These are phyloP conservation scores for Esperia sulphurella DNA, from an alignment of 2,888 invertebrate genomes.

Conservation along the genomic window DNA sequence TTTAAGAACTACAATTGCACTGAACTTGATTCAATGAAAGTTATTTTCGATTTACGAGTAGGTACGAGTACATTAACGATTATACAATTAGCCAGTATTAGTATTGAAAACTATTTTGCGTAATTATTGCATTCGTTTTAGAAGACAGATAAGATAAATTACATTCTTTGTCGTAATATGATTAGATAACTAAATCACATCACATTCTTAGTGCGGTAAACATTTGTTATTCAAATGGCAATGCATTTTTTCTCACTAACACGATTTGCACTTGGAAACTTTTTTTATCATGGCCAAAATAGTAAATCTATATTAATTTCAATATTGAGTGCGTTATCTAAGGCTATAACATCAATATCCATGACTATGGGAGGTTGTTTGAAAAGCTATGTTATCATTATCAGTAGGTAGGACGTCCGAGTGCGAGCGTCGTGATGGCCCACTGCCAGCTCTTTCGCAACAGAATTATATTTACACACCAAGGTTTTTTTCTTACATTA, in stretches of 20 bases:
- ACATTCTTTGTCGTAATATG: no score
- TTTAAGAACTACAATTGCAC: constrained; percentile 44
- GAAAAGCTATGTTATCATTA: constrained; percentile 47
- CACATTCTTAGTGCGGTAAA: no score
- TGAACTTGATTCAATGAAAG: constrained; percentile 37
- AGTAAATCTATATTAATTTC: neutral
- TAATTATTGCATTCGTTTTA: no score
- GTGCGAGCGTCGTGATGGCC: constrained; percentile 42
- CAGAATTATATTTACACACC: constrained; percentile 62
- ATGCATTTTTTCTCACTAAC: no score
- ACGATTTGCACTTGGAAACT: no score
- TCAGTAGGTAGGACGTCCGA: constrained; percentile 36
- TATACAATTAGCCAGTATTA: no score
- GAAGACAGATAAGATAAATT: no score
- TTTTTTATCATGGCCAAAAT: no score
- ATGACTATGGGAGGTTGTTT: constrained; percentile 11
- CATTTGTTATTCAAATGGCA: no score
- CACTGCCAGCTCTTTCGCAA: constrained; percentile 71
- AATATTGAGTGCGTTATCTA: neutral
- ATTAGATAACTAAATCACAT: no score
- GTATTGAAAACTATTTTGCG: no score
- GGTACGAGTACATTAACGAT: no score
- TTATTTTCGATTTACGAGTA: neutral
- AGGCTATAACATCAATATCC: constrained; percentile 6
- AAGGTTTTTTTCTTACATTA: constrained; percentile 63